Percentiles rank a stretch among this genome's conserved stretches.
phyloP scores from a whole-genome alignment of 1,140 invertebrate genomes.

The Penaeus vannamei region DNA sequence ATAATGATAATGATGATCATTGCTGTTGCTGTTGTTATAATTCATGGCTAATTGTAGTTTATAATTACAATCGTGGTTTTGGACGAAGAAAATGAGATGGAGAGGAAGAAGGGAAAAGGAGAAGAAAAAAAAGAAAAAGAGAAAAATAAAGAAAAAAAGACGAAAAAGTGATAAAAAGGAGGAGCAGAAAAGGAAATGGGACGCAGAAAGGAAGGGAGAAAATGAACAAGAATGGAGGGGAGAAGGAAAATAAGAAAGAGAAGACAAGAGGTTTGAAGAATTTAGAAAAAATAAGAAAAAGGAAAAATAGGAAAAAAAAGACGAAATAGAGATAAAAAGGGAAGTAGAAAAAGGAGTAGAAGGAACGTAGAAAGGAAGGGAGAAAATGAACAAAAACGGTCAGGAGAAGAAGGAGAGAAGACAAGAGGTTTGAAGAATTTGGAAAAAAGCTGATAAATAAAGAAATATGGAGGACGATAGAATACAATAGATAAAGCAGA shows the following conservation, averaged over 20 bases:
- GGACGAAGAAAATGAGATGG: neutral
- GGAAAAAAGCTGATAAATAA: neutral
- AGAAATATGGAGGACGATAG: neutral
- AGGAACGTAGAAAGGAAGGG: neutral
- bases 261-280: neutral
- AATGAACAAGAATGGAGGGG: neutral
- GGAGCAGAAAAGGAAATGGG: neutral
- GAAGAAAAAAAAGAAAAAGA: neutral
- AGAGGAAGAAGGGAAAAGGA: neutral
- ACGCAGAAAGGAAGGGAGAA: neutral
- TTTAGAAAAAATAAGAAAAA: neutral
- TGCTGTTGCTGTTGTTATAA: no score
- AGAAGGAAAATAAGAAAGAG: neutral
- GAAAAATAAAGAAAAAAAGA: neutral
- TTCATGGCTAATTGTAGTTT: no score
- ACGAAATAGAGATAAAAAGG: neutral
- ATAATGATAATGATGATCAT: no score
- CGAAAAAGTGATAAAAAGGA: neutral
- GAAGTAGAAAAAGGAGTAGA: no score
- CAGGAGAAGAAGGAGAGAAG: neutral
- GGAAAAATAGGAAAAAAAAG: neutral
- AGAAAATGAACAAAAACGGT: neutral
- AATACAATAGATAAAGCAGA: neutral
- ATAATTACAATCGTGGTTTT: no score
- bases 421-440: neutral